phyloP scores from a whole-genome alignment of 2,113 vertebrate species.

The Clarias batrachus region DNA sequence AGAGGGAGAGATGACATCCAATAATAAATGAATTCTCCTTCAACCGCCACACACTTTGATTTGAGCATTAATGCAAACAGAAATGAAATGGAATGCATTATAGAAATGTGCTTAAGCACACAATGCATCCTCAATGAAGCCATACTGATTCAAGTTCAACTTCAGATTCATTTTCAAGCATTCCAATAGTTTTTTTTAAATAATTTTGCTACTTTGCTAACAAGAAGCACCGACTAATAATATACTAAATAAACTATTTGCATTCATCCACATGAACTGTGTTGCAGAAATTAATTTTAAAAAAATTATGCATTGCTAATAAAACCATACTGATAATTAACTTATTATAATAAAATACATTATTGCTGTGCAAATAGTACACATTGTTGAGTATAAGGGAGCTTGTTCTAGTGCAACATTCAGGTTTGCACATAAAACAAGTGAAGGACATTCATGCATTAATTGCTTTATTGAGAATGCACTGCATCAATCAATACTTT shows the following conservation, averaged over 20 bases:
- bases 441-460: not conserved
- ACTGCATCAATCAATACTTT: not conserved
- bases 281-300: not conserved
- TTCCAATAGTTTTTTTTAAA: not conserved
- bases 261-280: not conserved
- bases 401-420: not conserved
- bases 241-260: not conserved
- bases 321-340: not conserved
- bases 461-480: not conserved
- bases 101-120: not conserved
- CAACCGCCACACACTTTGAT: not conserved
- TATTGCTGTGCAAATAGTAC: not conserved
- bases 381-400: not conserved
- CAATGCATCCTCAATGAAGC: not conserved
- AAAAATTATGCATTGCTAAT: not conserved
- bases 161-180: not conserved
- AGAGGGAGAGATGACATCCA: not conserved
- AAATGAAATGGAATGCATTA: not conserved
- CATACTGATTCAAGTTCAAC: not conserved
- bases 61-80: conserved; percentile 2
- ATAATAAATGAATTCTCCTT: not conserved
- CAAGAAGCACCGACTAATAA: too few species aligned
- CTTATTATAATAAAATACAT: not conserved
- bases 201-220: not conserved
- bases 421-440: not conserved